Evolutionary conservation across 2,797 vertebrate genomes (phyloP), one percentile per base, ranked within the genome.

Genomic region (Xenops minutus): DNA sequence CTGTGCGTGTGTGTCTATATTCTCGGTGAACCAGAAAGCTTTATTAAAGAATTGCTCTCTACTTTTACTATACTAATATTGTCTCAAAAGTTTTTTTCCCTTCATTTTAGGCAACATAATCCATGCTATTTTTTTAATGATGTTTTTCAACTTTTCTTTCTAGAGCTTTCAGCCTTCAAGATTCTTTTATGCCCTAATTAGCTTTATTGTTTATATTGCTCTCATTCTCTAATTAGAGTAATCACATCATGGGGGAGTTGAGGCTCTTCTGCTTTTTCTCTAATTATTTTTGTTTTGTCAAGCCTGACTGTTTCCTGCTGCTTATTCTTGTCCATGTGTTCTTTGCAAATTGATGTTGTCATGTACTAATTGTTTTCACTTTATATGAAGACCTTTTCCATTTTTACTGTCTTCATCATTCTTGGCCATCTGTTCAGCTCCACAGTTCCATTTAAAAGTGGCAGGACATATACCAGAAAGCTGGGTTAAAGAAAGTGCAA

Each of bases 241-340:
- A 93, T 94, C 62, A 76, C 55, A 78, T 93, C 89, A 84, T 1
- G 8, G 44, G 58, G 58, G 78, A 86, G 39, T 66, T 75, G 55
- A 85, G 67, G 14, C 58, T 89, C 11, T 88, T 91, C 82, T 93
- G 37, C 10, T 88, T 95, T 92, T 88, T 88, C 73, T 88, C 92
- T 94, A 89, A 92, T 95, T 95, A 85, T 92, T 93, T 92, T 91
- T 93, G 79, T 69, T 93, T 93, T 92, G 85, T 93, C 76, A 88
- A 88, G 62, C 48, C 67, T 90, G 36, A 22, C 59, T 89, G 52
- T 90, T 93, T 93, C 63, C 87, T 85, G 66, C 85, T 90, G 82
- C 51, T 93, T 90, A 56, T 93, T 94, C 44, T 93, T 61, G 67
- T 88, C 69, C 32, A 9, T 52, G 56, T 48, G 41, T 78, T 91